Evolutionary conservation across 2,888 invertebrate genomes (phyloP), one percentile per base, ranked within the genome.

Genomic region (Sinhomidia bicolor): DNA sequence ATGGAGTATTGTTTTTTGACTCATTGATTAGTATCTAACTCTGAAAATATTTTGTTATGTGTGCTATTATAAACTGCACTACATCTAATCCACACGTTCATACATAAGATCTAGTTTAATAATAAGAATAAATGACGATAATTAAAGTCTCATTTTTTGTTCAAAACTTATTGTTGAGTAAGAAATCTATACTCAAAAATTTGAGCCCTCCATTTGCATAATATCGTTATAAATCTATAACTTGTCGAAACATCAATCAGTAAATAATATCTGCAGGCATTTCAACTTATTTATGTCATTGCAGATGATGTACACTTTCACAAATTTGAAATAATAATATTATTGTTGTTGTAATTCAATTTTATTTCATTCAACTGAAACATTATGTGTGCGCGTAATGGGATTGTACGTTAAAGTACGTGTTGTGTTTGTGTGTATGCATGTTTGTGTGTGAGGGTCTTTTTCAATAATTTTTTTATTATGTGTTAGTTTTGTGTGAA

Each of bases 141-240:
- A 57, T 20, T 14, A 78, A 78, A 78, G 76, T 78, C 76, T 78
- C 76, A 51, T 78, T 51, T 54, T 54, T 29, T 29, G 9, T 54
- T 17, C 26, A 54, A 78, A 78, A 78, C 26, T 26, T 54, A 51
- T 29, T 14, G 17, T 54, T 78, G 74, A 74, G 74, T 74, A 78
- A 26, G 54, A 78, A 78, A 78, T 54, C 76, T 54, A 51, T 78
- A 78, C 76, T 54, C 76, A 78, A 78, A 78, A 78, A 78, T 51
- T 78, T 78, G 76, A 78, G 76, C 76, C 54, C 76, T n/a, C 5
- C 12, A 57, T 57, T 17, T 57, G 23, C 23, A 57, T 57, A 57
- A 51, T 57, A 57, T 23, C 57, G 57, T 57, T 14, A 20, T 23
- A 7, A 4, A 20, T 57, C 20, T 20, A 17, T 20, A 32, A 5